Conservation (phyloP, 2,888 invertebrate species). For the Dynastes grantii region DNA sequence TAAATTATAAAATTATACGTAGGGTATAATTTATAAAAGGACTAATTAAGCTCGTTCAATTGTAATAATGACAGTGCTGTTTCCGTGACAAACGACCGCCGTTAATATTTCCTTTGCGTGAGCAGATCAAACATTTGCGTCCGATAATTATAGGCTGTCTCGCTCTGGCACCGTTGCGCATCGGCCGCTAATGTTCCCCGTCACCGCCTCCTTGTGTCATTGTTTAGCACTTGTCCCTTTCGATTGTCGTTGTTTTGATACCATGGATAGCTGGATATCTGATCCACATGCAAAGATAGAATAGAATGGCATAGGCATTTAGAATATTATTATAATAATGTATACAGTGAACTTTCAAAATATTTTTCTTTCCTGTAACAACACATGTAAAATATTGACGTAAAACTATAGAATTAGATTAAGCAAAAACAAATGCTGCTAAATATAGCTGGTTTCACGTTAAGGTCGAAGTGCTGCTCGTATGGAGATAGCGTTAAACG, state of each 20-base stretch:
- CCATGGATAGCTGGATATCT: no score
- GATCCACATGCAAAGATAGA: no score
- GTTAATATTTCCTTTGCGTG: slow-evolving; percentile 66
- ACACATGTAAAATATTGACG: no score
- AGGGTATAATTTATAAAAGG: slow-evolving; percentile 56
- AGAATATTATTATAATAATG: no score
- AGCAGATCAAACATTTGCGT: slow-evolving; percentile 61
- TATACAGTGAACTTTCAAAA: no score
- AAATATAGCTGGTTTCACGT: no score
- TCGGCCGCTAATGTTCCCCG: slow-evolving; percentile 64
- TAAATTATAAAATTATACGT: slow-evolving; percentile 54
- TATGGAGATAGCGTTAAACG: no score
- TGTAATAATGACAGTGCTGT: slow-evolving; percentile 57
- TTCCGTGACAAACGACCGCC: slow-evolving; percentile 63
- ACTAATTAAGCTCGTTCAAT: slow-evolving; percentile 57
- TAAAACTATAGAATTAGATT: no score
- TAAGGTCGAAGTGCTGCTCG: no score
- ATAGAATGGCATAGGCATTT: no score
- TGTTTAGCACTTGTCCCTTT: slow-evolving; percentile 39
- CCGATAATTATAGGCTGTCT: slow-evolving; percentile 64
- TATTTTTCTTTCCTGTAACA: no score
- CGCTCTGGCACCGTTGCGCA: slow-evolving; percentile 64
- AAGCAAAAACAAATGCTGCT: no score
- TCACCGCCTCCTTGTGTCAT: slow-evolving; percentile 60
- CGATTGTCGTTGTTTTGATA: slow-evolving; percentile 17